Percentiles rank a stretch among this genome's conserved stretches.
Conservation (phyloP, 53 echinoderm and acorn worm genomes). For the Holothuria scabra region DNA sequence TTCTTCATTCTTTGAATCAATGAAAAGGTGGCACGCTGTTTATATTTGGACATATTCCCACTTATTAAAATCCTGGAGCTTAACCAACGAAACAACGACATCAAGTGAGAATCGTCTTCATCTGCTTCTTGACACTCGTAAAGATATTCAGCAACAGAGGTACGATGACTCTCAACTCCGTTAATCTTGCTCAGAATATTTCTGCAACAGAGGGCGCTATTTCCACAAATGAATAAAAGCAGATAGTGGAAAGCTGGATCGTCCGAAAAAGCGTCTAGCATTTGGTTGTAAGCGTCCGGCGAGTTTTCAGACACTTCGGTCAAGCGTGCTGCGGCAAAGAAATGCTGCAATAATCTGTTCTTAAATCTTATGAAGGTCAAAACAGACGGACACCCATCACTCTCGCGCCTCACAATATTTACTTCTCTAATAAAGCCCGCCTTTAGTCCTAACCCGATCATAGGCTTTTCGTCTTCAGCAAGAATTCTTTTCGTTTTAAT, state of each 20-base stretch:
- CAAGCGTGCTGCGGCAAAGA: conserved; percentile 28
- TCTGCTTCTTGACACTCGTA: conserved; percentile 25
- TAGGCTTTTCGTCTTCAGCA: conserved; percentile 3
- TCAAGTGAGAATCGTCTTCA: background rate
- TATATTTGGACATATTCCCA: conserved; percentile 13
- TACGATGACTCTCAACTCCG: background rate
- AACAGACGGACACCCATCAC: background rate
- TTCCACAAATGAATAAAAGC: conserved; percentile 12
- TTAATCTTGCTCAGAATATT: background rate
- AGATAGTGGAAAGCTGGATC: conserved; percentile 2
- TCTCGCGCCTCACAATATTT: background rate
- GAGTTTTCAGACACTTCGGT: background rate
- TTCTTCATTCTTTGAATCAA: conserved; percentile 24
- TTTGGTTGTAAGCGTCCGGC: background rate
- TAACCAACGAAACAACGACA: conserved; percentile 11
- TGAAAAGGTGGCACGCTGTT: conserved; percentile 38
- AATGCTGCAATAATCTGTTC: conserved; percentile 24
- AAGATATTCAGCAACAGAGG: conserved; percentile 2
- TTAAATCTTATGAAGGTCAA: conserved; percentile 29
- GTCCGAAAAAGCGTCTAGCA: background rate
- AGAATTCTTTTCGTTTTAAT: conserved; percentile 14
- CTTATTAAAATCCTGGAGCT: background rate
- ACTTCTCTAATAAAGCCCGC: conserved; percentile 17
- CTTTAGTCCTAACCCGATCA: conserved; percentile 25
- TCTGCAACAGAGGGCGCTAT: conserved; percentile 31